Percentiles rank a stretch among this genome's conserved stretches.
Conservation (phyloP, 1,140 invertebrate genomes). For the Ridgeia piscesae region DNA sequence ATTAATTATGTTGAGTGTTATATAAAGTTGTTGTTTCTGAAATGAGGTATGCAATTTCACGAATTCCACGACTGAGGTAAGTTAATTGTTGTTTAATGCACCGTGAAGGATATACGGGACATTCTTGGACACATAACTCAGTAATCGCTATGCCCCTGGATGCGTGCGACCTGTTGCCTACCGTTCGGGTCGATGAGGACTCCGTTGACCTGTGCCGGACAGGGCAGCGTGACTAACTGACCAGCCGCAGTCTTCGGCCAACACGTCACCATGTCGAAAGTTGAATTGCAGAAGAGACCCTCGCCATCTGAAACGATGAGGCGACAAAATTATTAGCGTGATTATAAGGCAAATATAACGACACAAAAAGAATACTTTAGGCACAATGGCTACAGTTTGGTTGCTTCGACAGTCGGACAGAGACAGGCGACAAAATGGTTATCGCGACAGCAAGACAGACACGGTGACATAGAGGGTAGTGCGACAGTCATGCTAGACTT, state of each 20-base stretch:
- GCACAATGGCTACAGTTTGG: no score
- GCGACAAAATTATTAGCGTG: no score
- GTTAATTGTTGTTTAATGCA: background rate
- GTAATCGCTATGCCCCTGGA: background rate
- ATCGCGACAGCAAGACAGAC: background rate
- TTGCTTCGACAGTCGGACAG: background rate
- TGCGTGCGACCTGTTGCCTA: background rate
- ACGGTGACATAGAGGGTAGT: background rate
- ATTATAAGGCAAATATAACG: no score
- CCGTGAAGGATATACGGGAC: background rate
- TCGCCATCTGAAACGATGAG: constrained; percentile 35
- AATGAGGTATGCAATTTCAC: background rate
- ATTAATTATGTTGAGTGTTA: no score
- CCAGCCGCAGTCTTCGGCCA: constrained; percentile 74
- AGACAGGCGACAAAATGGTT: background rate
- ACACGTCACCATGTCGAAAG: constrained; percentile 73
- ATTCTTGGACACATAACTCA: background rate
- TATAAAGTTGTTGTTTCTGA: no score
- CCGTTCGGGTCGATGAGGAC: constrained; percentile 51
- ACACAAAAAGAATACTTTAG: no score
- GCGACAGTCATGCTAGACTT: background rate
- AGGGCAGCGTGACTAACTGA: constrained; percentile 67
- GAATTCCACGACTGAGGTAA: background rate
- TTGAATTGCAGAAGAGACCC: constrained; percentile 48
- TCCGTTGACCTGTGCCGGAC: constrained; percentile 73